Base-by-base conservation (phyloP, 2,888 invertebrate genomes). In the Caenorhabditis sinica region DNA sequence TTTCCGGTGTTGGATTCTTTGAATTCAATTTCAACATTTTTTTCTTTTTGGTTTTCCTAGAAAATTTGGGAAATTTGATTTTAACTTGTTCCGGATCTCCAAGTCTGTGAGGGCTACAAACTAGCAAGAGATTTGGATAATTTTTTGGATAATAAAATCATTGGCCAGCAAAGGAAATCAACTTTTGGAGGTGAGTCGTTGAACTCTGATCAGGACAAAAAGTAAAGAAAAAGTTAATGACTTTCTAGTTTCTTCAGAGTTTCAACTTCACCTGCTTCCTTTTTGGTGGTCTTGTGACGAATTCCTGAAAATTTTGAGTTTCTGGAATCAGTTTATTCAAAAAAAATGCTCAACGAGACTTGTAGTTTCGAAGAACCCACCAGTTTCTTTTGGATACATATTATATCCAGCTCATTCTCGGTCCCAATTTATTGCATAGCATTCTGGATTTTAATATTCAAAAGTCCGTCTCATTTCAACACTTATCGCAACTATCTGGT, bases 391-490 rank as follows among this genome's bases (percentile, higher is more conserved):
- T 28, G 45, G 3, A 11, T 60, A 20, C 58, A 72, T 25, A 33
- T 45, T 49, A 11, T 72, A 1, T 23, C 25, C 13, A 43, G 23
- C 20, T 60, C n/a, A 1, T 30, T 72, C 1, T 72, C 72, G 20
- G 20, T 30, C 8, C 58, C 60, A 28, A 45, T 72, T 60, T 72
- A 72, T 30, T 13, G 1, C 3, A 8, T 72, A 15, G 72, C 72
- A 2, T 60, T 72, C 45, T 72, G 72, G 58, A 72, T 60, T 15
- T 17, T 72, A 43, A n/a, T 60, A 8, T 60, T 72, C 60, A 72
- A 72, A 25, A 43, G 60, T 20, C 60, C 72, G 20, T 11, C 28
- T 1, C 60, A 60, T 45, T 58, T 60, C 11, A 11, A 53, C 9
- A 60, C 43, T 11, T 72, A 43, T 45, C 72, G 72, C 15, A 60